Conservation (phyloP, 2,888 invertebrate species). For the Drosophila paramelanica region DNA sequence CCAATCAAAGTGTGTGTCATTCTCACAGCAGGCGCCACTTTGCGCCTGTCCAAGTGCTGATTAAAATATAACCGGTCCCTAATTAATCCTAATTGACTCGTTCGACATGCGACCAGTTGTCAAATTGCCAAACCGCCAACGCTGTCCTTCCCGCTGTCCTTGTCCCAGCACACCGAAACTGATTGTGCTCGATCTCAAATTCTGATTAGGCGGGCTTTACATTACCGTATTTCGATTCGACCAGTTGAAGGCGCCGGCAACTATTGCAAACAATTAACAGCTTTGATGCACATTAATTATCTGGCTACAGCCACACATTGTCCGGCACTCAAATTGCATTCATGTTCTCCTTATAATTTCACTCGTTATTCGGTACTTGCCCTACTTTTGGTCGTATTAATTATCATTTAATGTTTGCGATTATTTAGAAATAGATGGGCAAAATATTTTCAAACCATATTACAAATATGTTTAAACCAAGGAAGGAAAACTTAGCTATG, state of each 20-base stretch:
- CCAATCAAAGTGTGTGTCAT: slow-evolving; percentile 41
- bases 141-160: no score
- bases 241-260: neutral
- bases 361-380: neutral
- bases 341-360: neutral
- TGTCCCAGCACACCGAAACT: no score
- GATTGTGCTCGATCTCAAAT: no score
- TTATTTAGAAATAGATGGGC: no score
- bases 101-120: slow-evolving; percentile 43
- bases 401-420: neutral
- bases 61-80: slow-evolving; percentile 67
- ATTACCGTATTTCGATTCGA: neutral
- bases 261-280: neutral
- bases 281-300: neutral
- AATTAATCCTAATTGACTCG: slow-evolving; percentile 74
- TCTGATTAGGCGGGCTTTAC: neutral
- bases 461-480: no score
- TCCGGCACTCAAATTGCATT: no score
- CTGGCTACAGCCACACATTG: neutral
- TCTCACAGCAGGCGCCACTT: slow-evolving; percentile 20
- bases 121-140: neutral
- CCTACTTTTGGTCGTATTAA: neutral
- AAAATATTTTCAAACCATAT: no score
- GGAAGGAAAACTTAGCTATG: no score
- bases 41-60: slow-evolving; percentile 41